A percentile compares a stretch with the other conserved stretches of the same genome.
Conservation (phyloP, 1,140 invertebrate species). For the Panulirus ornatus region DNA sequence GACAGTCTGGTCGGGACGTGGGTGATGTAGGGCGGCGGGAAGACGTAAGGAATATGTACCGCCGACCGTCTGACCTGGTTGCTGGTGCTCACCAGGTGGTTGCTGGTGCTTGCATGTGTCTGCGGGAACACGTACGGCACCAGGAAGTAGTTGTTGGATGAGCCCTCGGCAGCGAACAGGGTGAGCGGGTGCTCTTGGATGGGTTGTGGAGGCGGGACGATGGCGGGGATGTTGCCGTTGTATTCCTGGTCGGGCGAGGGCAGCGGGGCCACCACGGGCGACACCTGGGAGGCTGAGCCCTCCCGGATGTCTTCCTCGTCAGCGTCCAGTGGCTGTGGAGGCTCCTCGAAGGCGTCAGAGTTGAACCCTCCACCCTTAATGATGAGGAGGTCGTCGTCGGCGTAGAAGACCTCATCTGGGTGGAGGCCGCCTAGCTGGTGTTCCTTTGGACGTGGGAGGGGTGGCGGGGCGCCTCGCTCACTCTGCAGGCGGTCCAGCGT, state of each 20-base stretch:
- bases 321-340: constrained; percentile 87
- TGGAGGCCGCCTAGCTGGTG: constrained; percentile 88
- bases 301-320: constrained; percentile 85
- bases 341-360: constrained; percentile 78
- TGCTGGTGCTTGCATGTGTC: background rate
- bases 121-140: constrained; percentile 78
- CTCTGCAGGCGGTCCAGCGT: constrained; percentile 89
- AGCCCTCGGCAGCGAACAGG: constrained; percentile 39
- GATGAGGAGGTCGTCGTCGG: constrained; percentile 91
- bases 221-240: constrained; percentile 76
- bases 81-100: background rate
- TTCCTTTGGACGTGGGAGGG: constrained; percentile 81
- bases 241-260: constrained; percentile 60
- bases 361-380: constrained; percentile 85
- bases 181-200: background rate
- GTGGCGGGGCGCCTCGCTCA: constrained; percentile 80
- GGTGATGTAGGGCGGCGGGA: background rate
- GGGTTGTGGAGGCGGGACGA: constrained; percentile 78
- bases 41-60: constrained; percentile 79
- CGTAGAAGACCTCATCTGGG: constrained; percentile 92
- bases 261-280: background rate
- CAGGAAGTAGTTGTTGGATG: constrained; percentile 35
- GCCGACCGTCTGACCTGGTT: background rate
- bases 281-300: background rate
- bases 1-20: background rate